phyloP scores from a whole-genome alignment of 2,797 vertebrate genomes.

The Pangasius sanitwongsei region DNA sequence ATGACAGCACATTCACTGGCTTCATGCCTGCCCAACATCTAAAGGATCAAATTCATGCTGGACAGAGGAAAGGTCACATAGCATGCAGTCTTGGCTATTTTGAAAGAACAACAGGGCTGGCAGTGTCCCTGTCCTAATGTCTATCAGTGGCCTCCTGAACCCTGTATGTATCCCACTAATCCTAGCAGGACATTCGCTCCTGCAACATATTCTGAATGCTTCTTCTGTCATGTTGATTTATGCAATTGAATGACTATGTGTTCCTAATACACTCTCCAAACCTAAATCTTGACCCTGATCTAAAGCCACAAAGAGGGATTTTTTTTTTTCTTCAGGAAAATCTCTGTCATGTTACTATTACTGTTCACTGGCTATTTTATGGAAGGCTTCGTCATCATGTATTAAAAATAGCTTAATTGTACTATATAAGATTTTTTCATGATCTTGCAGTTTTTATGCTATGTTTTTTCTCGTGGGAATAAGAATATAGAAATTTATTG shows the following conservation, averaged over 20 bases:
- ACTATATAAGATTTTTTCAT: not conserved
- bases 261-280: conserved; percentile 54
- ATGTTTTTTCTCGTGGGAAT: not conserved
- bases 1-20: conserved; percentile 66
- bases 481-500: not conserved
- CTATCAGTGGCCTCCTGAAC: conserved; percentile 62
- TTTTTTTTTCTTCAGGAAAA: conserved; percentile 8
- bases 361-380: not conserved
- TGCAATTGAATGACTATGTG: conserved; percentile 60
- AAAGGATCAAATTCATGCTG: conserved; percentile 74
- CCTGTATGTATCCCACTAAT: conserved; percentile 54
- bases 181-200: conserved; percentile 57
- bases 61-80: conserved; percentile 79
- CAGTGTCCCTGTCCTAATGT: conserved; percentile 59
- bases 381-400: not conserved
- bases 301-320: conserved; percentile 40
- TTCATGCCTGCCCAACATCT: conserved; percentile 61
- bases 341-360: conserved; percentile 6
- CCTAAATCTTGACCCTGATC: conserved; percentile 59
- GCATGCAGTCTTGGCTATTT: conserved; percentile 73
- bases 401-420: not conserved
- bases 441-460: not conserved
- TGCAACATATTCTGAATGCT: conserved; percentile 58
- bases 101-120: conserved; percentile 72
- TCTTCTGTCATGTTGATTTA: conserved; percentile 66